Conservation (phyloP, 2,113 vertebrate genomes). For the Callionymus lyra region DNA sequence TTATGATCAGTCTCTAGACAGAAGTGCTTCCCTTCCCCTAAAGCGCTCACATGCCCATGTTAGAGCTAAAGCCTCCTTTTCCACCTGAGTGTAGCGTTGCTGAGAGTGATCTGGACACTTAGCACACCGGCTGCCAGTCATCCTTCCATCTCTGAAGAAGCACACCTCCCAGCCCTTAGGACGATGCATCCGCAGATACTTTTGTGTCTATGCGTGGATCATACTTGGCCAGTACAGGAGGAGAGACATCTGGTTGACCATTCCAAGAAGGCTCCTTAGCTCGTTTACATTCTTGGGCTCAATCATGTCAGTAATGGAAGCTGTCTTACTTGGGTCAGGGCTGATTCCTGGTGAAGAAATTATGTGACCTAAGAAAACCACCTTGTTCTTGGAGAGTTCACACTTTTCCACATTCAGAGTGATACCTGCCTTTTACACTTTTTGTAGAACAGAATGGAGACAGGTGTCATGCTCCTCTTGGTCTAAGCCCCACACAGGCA, state of each 20-base stretch:
- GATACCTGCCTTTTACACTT: slow-evolving; percentile 15
- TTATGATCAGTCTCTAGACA: not conserved
- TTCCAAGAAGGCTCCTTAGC: not conserved
- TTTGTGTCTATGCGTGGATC: slow-evolving; percentile 20
- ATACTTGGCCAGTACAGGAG: slow-evolving; percentile 3
- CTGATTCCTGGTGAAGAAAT: not conserved
- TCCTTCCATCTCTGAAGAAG: slow-evolving; percentile 6
- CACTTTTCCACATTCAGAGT: slow-evolving; percentile 15
- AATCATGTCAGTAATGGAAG: too few relatives aligned
- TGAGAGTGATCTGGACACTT: slow-evolving; percentile 6
- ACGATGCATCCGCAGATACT: slow-evolving; percentile 10
- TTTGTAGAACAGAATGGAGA: slow-evolving; percentile 8
- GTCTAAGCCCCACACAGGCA: too few relatives aligned
- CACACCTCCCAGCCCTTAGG: slow-evolving; percentile 6
- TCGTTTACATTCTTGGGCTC: not conserved
- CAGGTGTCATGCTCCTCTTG: slow-evolving; percentile 15
- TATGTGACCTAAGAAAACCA: slow-evolving; percentile 15
- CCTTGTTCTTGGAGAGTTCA: not conserved
- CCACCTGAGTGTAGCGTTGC: too few relatives aligned
- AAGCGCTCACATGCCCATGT: slow-evolving; percentile 1
- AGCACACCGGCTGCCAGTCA: slow-evolving; percentile 10
- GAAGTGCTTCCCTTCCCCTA: not conserved
- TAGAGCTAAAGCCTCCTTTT: slow-evolving; percentile 7
- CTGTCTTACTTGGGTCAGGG: too few relatives aligned
- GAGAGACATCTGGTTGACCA: not conserved